phyloP scores from a whole-genome alignment of 2,888 invertebrate species.

The Microplitis manilae region DNA sequence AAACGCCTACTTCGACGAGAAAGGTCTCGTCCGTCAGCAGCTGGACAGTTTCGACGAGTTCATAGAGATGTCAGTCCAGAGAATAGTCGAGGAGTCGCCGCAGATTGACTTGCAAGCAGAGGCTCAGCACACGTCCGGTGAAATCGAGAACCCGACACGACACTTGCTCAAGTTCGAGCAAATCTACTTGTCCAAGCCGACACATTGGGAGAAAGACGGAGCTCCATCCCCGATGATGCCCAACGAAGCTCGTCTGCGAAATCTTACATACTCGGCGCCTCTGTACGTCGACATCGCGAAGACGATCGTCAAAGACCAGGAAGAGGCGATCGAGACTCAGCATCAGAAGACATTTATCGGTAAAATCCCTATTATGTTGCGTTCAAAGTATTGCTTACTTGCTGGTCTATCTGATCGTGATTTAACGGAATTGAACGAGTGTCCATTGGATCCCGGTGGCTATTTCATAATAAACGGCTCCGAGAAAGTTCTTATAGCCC shows the following conservation, averaged over 20 bases:
- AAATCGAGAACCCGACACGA: constrained; percentile 88
- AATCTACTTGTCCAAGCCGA: constrained; percentile 98
- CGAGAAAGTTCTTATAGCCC: constrained; percentile 98
- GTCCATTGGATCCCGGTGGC: constrained; percentile 98
- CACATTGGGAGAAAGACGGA: constrained; percentile 99
- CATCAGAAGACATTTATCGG: constrained; percentile 80
- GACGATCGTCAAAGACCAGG: constrained; percentile 91
- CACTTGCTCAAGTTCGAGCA: constrained; percentile 98
- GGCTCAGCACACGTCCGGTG: constrained; percentile 95
- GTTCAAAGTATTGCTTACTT: constrained; percentile 96
- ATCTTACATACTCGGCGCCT: constrained; percentile 98
- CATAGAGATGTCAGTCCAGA: constrained; percentile 99
- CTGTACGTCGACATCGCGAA: constrained; percentile 99
- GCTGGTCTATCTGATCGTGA: constrained; percentile 98
- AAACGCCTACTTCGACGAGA: constrained; percentile 99
- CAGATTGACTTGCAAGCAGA: constrained; percentile 98
- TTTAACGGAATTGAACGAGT: constrained; percentile 98
- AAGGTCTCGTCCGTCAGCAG: constrained; percentile 98
- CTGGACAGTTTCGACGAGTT: constrained; percentile 99
- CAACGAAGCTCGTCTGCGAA: constrained; percentile 97
- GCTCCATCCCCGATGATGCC: constrained; percentile 99
- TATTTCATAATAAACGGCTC: constrained; percentile 99
- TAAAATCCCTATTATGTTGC: constrained; percentile 99
- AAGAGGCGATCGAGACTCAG: constrained; percentile 86
- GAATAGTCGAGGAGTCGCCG: constrained; percentile 99